Evolutionary conservation across 2,113 vertebrate species (phyloP).

Genomic region (Caretta caretta): DNA sequence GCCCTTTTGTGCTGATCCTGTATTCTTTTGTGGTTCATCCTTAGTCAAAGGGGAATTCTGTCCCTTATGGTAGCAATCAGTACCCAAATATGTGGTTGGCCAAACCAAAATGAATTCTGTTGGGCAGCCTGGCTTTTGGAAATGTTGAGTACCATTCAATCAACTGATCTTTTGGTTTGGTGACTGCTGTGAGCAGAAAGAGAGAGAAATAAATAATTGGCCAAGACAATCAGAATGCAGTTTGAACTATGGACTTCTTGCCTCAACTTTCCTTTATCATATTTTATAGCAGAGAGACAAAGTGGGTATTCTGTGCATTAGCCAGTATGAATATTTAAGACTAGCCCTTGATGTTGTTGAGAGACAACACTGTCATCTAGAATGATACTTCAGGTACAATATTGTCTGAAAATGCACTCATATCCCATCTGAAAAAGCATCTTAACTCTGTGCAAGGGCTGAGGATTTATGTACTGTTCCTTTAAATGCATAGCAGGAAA

Average conservation of each 20-base stretch:
- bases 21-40: neutral
- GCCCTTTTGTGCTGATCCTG: neutral
- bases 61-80: neutral
- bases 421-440: no score
- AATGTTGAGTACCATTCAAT: neutral
- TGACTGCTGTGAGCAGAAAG: fast-evolving
- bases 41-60: neutral
- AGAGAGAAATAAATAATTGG: neutral
- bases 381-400: no score
- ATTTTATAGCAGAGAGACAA: neutral
- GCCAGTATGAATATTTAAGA: neutral
- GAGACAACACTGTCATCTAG: neutral
- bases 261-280: neutral
- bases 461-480: no score
- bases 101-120: neutral
- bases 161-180: neutral
- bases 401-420: no score
- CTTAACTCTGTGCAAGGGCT: no score
- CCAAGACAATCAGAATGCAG: neutral
- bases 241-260: neutral
- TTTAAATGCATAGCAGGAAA: no score
- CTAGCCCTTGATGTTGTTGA: neutral
- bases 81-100: neutral
- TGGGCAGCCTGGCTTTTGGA: neutral
- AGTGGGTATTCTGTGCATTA: neutral